phyloP scores from a whole-genome alignment of 2,113 vertebrate genomes.

The Chamaetylas fuelleborni region DNA sequence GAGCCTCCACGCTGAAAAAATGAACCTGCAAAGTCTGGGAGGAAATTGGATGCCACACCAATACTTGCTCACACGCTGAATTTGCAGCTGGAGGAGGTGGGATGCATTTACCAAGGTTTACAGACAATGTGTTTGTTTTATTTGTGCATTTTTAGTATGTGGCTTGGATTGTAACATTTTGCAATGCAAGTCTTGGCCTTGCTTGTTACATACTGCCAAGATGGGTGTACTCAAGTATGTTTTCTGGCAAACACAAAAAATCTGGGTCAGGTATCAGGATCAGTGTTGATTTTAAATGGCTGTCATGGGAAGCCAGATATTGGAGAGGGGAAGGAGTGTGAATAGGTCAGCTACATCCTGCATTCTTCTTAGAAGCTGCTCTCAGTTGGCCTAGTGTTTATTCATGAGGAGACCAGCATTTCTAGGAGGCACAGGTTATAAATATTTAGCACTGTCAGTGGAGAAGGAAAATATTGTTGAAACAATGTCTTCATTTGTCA shows the following conservation, averaged over 20 bases:
- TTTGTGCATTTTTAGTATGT: neutral
- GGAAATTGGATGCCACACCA: neutral
- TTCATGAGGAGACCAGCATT: constrained; percentile 5
- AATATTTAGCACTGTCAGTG: constrained; percentile 58
- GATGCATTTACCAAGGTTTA: neutral
- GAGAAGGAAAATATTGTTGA: constrained; percentile 54
- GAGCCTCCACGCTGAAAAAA: neutral
- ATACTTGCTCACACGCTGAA: rapidly evolving
- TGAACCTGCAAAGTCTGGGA: neutral
- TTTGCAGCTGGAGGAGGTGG: neutral
- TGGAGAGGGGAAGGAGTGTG: neutral
- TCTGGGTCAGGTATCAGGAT: neutral
- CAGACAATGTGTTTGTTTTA: rapidly evolving
- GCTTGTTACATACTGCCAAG: neutral
- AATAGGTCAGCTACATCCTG: neutral
- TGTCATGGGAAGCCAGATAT: neutral
- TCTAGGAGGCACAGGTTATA: constrained; percentile 9
- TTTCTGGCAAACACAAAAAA: neutral
- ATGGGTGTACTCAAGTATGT: neutral
- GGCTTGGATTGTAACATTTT: neutral
- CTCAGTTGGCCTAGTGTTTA: neutral
- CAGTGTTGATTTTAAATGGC: constrained; percentile 23
- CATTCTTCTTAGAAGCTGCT: neutral
- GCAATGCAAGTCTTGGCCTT: neutral
- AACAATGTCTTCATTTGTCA: constrained; percentile 53